Evolutionary conservation across 2,113 vertebrate species (phyloP).

Genomic region (Melanocharis versteri): DNA sequence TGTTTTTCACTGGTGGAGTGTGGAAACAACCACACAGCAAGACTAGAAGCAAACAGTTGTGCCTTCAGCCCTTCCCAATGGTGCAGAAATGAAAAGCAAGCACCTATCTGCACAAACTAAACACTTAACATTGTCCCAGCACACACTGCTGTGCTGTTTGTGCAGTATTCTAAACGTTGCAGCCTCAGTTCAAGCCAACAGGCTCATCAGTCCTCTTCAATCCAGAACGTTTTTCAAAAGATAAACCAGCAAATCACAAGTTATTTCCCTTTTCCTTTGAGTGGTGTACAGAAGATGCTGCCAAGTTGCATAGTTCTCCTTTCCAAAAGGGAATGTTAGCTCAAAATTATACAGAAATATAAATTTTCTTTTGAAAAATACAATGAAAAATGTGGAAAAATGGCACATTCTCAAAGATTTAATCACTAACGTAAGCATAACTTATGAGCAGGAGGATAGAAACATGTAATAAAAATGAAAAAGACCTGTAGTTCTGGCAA

Average conservation of each 20-base stretch:
- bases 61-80: background rate
- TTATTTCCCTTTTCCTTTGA: conserved; percentile 46
- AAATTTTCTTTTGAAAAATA: background rate
- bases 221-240: conserved; percentile 36
- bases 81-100: background rate
- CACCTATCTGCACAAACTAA: background rate
- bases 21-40: background rate
- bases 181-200: conserved; percentile 4
- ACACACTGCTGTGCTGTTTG: background rate
- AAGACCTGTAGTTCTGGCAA: conserved; percentile 33
- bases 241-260: conserved; percentile 40
- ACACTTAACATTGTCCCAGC: background rate
- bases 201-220: background rate
- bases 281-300: background rate
- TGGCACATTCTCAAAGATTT: conserved; percentile 22
- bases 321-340: background rate
- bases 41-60: background rate
- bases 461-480: conserved; percentile 12
- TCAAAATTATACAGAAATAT: background rate
- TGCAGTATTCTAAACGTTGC: background rate
- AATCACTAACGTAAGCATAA: background rate
- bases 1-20: background rate
- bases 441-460: background rate
- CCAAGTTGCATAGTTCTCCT: background rate
- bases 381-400: background rate